These are phyloP conservation scores for Melinaea marsaeus DNA, from an alignment of 2,888 invertebrate genomes.

Conservation along the genomic window DNA sequence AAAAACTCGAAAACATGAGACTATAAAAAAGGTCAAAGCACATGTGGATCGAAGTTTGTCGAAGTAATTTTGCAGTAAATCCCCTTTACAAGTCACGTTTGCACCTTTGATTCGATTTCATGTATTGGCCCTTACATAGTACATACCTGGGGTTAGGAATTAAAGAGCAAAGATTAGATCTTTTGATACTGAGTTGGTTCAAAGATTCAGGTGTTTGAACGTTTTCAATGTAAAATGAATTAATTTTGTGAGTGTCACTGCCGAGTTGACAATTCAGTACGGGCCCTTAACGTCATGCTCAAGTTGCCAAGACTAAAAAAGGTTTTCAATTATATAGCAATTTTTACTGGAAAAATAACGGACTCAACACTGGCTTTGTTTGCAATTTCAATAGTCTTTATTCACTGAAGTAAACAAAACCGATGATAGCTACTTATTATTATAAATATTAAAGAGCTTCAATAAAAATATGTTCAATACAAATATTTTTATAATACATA, in stretches of 20 bases:
- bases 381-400: no score
- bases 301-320: constrained; percentile 6
- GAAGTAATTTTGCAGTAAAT: constrained; percentile 50
- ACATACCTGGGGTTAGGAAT: constrained; percentile 32
- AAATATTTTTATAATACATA: no score
- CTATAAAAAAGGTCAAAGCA: constrained; percentile 22
- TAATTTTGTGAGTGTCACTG: constrained; percentile 21
- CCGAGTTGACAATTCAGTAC: constrained; percentile 21
- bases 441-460: no score
- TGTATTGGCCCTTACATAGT: constrained; percentile 14
- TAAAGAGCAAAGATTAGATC: constrained; percentile 57
- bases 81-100: constrained; percentile 39
- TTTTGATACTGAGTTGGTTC: constrained; percentile 54
- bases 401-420: no score
- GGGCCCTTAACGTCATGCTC: constrained; percentile 1
- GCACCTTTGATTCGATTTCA: constrained; percentile 40
- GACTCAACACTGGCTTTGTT: no score
- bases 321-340: background rate
- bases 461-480: no score
- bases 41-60: constrained; percentile 22
- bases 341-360: no score
- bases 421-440: no score
- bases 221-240: constrained; percentile 36
- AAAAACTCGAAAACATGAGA: constrained; percentile 18
- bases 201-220: constrained; percentile 17